Percentiles rank a stretch among this genome's conserved stretches.
phyloP scores from a whole-genome alignment of 2,888 invertebrate species.

The Epistrophe eligans region DNA sequence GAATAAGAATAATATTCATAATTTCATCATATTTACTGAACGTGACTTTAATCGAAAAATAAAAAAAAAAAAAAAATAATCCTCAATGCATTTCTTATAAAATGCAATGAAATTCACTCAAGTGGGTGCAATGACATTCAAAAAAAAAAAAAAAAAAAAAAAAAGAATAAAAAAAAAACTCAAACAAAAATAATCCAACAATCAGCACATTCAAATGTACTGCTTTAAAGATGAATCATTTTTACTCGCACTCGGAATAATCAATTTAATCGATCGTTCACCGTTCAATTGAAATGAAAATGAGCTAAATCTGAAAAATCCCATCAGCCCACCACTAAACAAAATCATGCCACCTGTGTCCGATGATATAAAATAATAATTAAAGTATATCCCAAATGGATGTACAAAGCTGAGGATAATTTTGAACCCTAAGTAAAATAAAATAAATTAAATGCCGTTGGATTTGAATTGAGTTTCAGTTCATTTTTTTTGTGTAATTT shows the following conservation, averaged over 20 bases:
- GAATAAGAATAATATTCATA: constrained; percentile 48
- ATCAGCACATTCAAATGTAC: constrained; percentile 42
- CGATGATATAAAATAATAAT: not conserved
- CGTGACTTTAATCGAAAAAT: constrained; percentile 58
- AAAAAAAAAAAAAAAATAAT: constrained; percentile 42
- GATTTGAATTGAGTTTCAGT: constrained; percentile 37
- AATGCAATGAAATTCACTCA: constrained; percentile 38
- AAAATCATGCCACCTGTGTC: constrained; percentile 12
- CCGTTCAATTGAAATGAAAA: constrained; percentile 15
- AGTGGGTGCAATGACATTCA: constrained; percentile 69
- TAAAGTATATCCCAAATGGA: not conserved
- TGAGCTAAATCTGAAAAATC: not conserved
- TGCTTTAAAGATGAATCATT: constrained; percentile 19
- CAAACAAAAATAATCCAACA: constrained; percentile 50
- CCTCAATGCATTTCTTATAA: constrained; percentile 47
- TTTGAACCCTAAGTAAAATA: constrained; percentile 12
- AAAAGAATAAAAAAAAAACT: not conserved
- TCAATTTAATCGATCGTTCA: constrained; percentile 18
- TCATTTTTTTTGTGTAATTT: not conserved
- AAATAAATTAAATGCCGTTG: constrained; percentile 52
- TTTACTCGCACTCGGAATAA: constrained; percentile 16
- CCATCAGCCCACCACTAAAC: not conserved
- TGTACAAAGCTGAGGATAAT: not conserved
- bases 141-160: constrained; percentile 1
- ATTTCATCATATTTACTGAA: constrained; percentile 69